These are phyloP conservation scores for Pao palembangensis DNA, from an alignment of 2,113 vertebrate species.

Conservation along the genomic window DNA sequence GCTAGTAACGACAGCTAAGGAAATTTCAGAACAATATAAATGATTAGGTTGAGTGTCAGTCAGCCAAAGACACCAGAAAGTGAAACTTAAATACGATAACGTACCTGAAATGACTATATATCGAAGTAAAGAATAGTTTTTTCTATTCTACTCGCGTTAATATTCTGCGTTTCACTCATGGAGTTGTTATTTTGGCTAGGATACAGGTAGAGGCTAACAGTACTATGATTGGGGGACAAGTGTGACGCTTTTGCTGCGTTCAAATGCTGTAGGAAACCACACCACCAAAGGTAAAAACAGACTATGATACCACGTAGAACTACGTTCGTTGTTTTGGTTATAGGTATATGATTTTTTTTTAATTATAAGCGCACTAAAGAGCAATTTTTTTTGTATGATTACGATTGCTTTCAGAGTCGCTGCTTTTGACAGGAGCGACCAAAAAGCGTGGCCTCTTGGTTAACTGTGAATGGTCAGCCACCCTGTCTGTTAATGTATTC, in stretches of 20 bases:
- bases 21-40: not conserved
- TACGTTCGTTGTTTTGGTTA: too few relatives aligned
- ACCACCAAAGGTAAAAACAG: not conserved
- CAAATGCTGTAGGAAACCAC: accelerated
- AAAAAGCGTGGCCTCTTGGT: not conserved
- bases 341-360: too few relatives aligned
- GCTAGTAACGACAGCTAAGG: not conserved
- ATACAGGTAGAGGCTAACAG: not conserved
- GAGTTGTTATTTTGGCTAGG: not conserved
- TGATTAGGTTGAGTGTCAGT: too few relatives aligned
- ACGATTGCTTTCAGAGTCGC: too few relatives aligned
- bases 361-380: too few relatives aligned
- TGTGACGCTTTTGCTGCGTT: not conserved
- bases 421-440: not conserved
- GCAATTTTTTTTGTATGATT: too few relatives aligned
- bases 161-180: not conserved
- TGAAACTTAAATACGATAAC: not conserved
- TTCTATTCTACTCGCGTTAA: too few relatives aligned
- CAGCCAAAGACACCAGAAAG: not conserved
- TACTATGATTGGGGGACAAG: slow-evolving; percentile 18
- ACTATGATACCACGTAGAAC: too few relatives aligned
- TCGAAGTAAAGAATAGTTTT: not conserved
- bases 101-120: not conserved
- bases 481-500: not conserved
- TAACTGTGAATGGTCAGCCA: not conserved